Evolutionary conservation across 2,888 invertebrate genomes (phyloP).

Genomic region (Ophion ventricosus): DNA sequence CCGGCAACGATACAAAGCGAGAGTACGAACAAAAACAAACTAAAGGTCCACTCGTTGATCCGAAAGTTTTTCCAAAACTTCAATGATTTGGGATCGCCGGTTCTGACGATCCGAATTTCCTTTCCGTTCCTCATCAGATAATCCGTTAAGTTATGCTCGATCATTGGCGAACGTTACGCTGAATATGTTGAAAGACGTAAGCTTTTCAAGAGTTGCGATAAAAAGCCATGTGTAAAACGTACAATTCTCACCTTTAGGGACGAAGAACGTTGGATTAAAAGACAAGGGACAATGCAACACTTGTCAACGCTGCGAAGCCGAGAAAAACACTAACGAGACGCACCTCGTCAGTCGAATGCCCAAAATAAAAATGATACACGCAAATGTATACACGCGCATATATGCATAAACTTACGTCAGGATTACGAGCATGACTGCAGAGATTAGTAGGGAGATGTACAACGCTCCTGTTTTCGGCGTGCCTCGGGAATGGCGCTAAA

Average conservation of each 20-base stretch:
- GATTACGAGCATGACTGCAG: slow-evolving; percentile 15
- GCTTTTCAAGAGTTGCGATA: neutral
- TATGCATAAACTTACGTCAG: slow-evolving; percentile 21
- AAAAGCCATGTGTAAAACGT: neutral
- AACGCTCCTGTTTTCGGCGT: too few relatives aligned
- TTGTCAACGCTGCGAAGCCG: neutral
- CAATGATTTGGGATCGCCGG: slow-evolving; percentile 5
- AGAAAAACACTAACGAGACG: slow-evolving; percentile 23
- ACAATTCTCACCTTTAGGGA: neutral
- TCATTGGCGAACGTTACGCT: slow-evolving; percentile 16
- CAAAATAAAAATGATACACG: slow-evolving; percentile 50
- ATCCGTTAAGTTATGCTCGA: neutral
- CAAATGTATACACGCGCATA: neutral
- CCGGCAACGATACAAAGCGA: slow-evolving; percentile 73
- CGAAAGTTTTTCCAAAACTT: slow-evolving; percentile 68
- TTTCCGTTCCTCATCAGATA: slow-evolving; percentile 35
- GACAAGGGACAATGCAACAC: neutral
- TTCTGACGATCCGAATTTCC: slow-evolving; percentile 32
- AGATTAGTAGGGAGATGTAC: too few relatives aligned
- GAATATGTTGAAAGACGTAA: neutral
- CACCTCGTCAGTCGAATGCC: slow-evolving; percentile 51
- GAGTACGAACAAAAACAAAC: slow-evolving; percentile 71
- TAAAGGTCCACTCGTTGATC: slow-evolving; percentile 76
- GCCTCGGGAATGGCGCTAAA: too few relatives aligned
- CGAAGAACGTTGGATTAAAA: neutral